These are phyloP conservation scores for Drosophila monieri DNA, from an alignment of 2,888 invertebrate species.

Conservation along the genomic window DNA sequence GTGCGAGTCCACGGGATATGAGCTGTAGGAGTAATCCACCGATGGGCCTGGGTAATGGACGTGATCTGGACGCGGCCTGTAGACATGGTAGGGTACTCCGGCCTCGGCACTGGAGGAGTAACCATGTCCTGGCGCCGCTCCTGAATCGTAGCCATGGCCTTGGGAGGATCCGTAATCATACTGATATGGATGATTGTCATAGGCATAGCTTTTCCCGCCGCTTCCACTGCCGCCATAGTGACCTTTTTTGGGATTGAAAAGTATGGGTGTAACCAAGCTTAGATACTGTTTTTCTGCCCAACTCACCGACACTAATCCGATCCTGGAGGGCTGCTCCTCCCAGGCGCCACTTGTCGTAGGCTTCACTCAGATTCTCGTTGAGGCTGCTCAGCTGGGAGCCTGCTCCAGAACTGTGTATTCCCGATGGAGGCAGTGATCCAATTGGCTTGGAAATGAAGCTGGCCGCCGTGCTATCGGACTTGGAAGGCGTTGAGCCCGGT, in stretches of 20 bases:
- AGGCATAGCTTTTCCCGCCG: slow-evolving; percentile 56
- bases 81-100: slow-evolving; percentile 79
- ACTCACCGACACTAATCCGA: slow-evolving; percentile 80
- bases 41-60: slow-evolving; percentile 68
- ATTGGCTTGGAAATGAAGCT: slow-evolving; percentile 39
- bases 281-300: too few species aligned
- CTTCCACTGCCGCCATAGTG: slow-evolving; percentile 56
- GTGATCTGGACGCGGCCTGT: slow-evolving; percentile 66
- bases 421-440: slow-evolving; percentile 20
- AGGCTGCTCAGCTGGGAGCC: slow-evolving; percentile 43
- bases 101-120: slow-evolving; percentile 62
- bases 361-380: slow-evolving; percentile 58
- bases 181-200: slow-evolving; percentile 36
- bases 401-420: slow-evolving; percentile 1
- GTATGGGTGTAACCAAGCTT: neutral
- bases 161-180: slow-evolving; percentile 33
- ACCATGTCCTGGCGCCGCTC: slow-evolving; percentile 15
- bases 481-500: slow-evolving; percentile 57
- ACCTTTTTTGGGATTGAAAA: slow-evolving; percentile 49
- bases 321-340: slow-evolving; percentile 62
- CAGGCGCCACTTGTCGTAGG: slow-evolving; percentile 74
- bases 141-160: slow-evolving; percentile 22
- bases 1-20: slow-evolving; percentile 52
- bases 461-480: slow-evolving; percentile 35
- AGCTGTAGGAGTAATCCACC: slow-evolving; percentile 73